Conservation (phyloP, 2,888 invertebrate species). For the Pachymerium ferrugineum region DNA sequence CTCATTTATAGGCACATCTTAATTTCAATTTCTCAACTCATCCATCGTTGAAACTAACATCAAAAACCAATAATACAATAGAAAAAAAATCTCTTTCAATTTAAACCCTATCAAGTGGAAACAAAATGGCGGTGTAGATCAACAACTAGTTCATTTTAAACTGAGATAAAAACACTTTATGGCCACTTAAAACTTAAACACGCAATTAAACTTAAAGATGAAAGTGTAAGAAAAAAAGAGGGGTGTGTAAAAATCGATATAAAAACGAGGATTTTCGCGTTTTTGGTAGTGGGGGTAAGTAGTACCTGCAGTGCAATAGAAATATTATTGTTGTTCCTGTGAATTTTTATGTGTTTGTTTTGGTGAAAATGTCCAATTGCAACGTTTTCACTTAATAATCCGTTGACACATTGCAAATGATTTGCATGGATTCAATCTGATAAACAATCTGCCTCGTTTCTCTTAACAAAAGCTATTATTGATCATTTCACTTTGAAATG, state of each 20-base stretch:
- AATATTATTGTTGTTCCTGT: too few species aligned
- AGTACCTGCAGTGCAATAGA: too few species aligned
- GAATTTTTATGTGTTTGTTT: constrained; percentile 14
- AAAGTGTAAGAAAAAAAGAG: neutral
- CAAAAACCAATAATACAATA: neutral
- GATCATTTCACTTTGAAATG: neutral
- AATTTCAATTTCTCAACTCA: too few species aligned
- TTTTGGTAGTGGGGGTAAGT: too few species aligned
- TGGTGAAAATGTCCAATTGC: neutral
- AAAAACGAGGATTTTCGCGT: too few species aligned
- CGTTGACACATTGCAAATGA: constrained; percentile 18
- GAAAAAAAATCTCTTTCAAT: neutral
- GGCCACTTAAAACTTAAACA: constrained; percentile 15
- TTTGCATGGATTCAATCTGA: constrained; percentile 4
- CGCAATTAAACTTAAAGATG: constrained; percentile 15
- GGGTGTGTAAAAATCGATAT: neutral
- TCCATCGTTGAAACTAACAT: too few species aligned
- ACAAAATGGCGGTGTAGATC: constrained; percentile 3
- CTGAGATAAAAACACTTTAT: constrained; percentile 20
- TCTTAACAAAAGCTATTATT: constrained; percentile 2
- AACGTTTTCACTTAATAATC: neutral
- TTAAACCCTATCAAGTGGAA: constrained; percentile 4
- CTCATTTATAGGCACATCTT: too few species aligned
- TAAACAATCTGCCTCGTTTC: constrained; percentile 23
- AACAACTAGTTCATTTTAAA: neutral